Base-by-base conservation (phyloP, 1,140 invertebrate species). In the Papilio polytes region DNA sequence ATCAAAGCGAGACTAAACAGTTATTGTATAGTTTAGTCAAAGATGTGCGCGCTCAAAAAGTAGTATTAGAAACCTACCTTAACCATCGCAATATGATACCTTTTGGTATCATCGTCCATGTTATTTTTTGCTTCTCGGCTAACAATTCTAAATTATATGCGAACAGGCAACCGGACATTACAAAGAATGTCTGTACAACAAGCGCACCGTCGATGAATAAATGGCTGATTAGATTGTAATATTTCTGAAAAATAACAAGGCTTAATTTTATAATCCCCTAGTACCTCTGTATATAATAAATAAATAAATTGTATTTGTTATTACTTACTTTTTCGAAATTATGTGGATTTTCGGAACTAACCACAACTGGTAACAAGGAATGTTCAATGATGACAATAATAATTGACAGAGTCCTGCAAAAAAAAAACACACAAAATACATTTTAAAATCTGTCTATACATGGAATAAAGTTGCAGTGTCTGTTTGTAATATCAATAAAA, bases 181-280 rank as follows among this genome's bases (percentile, higher is more conserved):
- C 83, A 66, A 96, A 95, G 84, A 95, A 96, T 48, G 94, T 93
- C 84, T 96, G 95, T 6, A 96, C 91, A 4, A 94, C 79, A 3
- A 90, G 81, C 20, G 85, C 88, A 9, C 95, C 95, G 80, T 94
- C 95, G 53, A 93, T 85, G 8, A 95, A 86, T 22, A 95, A 78
- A 15, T 85, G 85, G 18, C 81, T 81, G 9, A 81, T 18, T 9
- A 83, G 56, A 48, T 85, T 86, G 9, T 86, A 81, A 80, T 88
- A 89, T 36, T 83, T 56, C 87, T 91, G 82, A 36, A 31, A 66
- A 48, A 48, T 2, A 15, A 48, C 10, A 48, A 41, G 36, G 36
- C 36, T 41, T 1, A 41, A 41, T 8, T 41, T 41, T 41, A 41
- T 41, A 6, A 3, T 41, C 36, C 8, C 6, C 6, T 41, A 41